These are phyloP conservation scores for Aethes cnicana DNA, from an alignment of 2,888 invertebrate genomes.

Conservation along the genomic window DNA sequence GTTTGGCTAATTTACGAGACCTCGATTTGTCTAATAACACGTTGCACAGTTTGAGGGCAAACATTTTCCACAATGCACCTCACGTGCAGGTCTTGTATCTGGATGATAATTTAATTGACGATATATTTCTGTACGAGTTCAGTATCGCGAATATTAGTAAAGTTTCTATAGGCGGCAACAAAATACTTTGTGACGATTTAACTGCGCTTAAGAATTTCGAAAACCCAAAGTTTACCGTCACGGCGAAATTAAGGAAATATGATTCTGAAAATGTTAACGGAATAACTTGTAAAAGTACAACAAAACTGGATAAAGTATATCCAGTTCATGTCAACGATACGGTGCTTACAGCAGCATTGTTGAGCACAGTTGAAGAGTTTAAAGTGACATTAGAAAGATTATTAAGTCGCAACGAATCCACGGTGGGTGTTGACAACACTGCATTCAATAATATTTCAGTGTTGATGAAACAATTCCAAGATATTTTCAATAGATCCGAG, in stretches of 20 bases:
- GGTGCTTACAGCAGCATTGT: conserved; percentile 5
- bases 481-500: conserved; percentile 13
- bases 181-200: conserved; percentile 7
- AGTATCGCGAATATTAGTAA: background rate
- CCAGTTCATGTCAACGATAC: conserved; percentile 2
- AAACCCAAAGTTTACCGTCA: background rate
- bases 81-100: background rate
- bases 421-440: background rate
- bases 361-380: conserved; percentile 11
- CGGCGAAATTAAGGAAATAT: background rate
- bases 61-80: conserved; percentile 13
- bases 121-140: conserved; percentile 13
- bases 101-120: conserved; percentile 18
- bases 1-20: conserved; percentile 9
- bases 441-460: conserved; percentile 1
- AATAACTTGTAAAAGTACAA: conserved; percentile 20
- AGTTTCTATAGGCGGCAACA: conserved; percentile 17
- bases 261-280: conserved; percentile 21
- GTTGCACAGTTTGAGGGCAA: conserved; percentile 13
- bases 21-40: conserved; percentile 14
- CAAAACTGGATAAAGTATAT: background rate
- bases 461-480: conserved; percentile 10
- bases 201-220: conserved; percentile 5
- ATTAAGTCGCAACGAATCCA: conserved; percentile 12
- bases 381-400: conserved; percentile 18